Evolutionary conservation across 2,888 invertebrate species (phyloP), one percentile per base, ranked within the genome.

Genomic region (Apamea crenata): DNA sequence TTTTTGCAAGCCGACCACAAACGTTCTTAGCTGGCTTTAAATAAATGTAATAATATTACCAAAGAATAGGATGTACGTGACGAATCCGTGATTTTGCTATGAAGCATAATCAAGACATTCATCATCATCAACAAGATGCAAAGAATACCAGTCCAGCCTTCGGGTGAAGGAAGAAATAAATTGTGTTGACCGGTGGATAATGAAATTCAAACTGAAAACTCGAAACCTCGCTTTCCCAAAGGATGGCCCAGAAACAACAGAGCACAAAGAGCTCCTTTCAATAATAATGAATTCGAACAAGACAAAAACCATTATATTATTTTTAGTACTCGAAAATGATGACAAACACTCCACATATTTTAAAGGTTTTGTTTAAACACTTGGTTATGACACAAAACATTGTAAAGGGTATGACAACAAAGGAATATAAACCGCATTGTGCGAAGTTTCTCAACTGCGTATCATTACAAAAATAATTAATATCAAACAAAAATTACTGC

Each of bases 371-470:
- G 80, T 83, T 75, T 77, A 68, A 74, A 87, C 76, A 79, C 50
- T 79, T 67, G 44, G 77, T 75, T 70, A 75, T 67, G 50, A 77
- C 80, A 77, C 77, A 83, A 87, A 77, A 85, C 77, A 69, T 80
- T 80, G 77, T 80, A 66, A 85, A 86, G 61, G 77, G 50, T 80
- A 74, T 29, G 50, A 86, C 63, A 80, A 85, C 85, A 85, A 85
- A 85, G 74, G 76, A 84, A 77, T 77, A 75, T 80, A 80, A 83
- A 83, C 84, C 66, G 77, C 72, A 83, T 75, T 87, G 87, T 87
- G 63, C 50, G 50, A 69, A 80, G 63, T 80, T 83, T 77, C 67
- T 71, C 74, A 71, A 80, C 68, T 65, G 71, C 68, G 32, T 77
- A 75, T 69, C 68, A 70, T 78, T 75, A 70, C 59, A 76, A 77